Percentiles rank a stretch among this genome's conserved stretches.
These are phyloP conservation scores for Crotalus helleri DNA, from an alignment of 2,113 vertebrate genomes.

Conservation along the genomic window DNA sequence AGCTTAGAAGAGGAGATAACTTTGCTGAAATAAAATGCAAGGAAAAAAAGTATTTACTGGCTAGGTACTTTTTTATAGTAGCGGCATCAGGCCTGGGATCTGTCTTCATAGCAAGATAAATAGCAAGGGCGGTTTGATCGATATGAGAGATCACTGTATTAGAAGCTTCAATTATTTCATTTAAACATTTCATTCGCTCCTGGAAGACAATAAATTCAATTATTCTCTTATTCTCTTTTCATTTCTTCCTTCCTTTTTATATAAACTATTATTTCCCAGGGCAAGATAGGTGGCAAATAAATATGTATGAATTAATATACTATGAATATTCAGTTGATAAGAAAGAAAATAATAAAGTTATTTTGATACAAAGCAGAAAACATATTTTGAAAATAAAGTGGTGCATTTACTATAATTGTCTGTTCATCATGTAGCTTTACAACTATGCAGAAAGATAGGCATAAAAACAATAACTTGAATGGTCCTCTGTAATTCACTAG, in stretches of 20 bases:
- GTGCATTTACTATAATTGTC: background rate
- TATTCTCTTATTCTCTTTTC: background rate
- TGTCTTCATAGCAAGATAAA: conserved; percentile 94
- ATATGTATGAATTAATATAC: background rate
- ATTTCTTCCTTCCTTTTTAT: background rate
- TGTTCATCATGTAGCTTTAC: background rate
- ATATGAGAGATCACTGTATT: conserved; percentile 88
- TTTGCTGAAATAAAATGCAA: conserved; percentile 74
- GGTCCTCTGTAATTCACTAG: background rate
- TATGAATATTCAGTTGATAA: background rate
- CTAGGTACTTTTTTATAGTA: conserved; percentile 92
- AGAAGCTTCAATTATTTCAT: conserved; percentile 83
- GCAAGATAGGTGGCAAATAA: background rate
- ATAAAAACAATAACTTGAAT: background rate
- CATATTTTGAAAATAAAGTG: background rate
- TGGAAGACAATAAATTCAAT: conserved; percentile 37
- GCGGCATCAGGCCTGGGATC: conserved; percentile 95
- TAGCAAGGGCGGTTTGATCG: conserved; percentile 89
- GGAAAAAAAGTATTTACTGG: conserved; percentile 81
- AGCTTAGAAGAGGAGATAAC: background rate
- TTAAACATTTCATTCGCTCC: conserved; percentile 89
- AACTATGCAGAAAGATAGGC: background rate
- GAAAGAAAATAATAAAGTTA: background rate
- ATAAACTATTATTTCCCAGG: too few species aligned
- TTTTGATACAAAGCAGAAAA: background rate